Evolutionary conservation across 2,888 invertebrate genomes (phyloP).

Genomic region (Plutella xylostella): DNA sequence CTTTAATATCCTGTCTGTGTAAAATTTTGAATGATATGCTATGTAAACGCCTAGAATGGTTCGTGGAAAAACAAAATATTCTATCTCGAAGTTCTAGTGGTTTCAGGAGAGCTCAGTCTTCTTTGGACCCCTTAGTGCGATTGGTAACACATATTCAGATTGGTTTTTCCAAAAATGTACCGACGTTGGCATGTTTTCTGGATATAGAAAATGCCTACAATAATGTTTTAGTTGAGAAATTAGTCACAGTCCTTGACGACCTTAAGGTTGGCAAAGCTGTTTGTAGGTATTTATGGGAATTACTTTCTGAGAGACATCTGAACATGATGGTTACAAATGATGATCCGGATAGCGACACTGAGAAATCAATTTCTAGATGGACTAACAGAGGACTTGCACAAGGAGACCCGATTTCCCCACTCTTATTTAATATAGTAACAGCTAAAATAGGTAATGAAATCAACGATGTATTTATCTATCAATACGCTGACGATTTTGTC

Average conservation of each 20-base stretch:
- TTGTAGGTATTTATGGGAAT: slow-evolving; percentile 20
- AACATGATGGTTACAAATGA: too few species aligned
- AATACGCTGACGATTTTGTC: slow-evolving; percentile 22
- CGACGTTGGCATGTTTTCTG: not conserved
- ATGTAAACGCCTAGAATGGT: not conserved
- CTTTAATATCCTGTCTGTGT: slow-evolving; percentile 1
- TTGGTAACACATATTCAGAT: not conserved
- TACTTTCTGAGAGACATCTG: too few species aligned
- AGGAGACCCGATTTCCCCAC: slow-evolving; percentile 25
- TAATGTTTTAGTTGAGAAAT: not conserved
- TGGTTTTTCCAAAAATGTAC: not conserved
- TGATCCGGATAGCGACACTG: too few species aligned
- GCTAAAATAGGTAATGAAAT: slow-evolving; percentile 5
- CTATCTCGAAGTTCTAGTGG: not conserved
- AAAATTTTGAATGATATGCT: not conserved
- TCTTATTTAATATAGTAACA: slow-evolving; percentile 23
- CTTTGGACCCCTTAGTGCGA: not conserved
- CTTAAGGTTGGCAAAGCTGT: slow-evolving; percentile 18
- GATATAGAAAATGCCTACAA: not conserved
- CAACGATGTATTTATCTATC: slow-evolving; percentile 17
- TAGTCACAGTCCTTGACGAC: slow-evolving; percentile 16
- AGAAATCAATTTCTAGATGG: slow-evolving; percentile 12
- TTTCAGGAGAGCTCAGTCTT: not conserved
- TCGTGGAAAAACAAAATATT: not conserved
- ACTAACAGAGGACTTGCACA: slow-evolving; percentile 21